These are phyloP conservation scores for Sula dactylatra DNA, from an alignment of 2,113 vertebrate genomes.

Conservation along the genomic window DNA sequence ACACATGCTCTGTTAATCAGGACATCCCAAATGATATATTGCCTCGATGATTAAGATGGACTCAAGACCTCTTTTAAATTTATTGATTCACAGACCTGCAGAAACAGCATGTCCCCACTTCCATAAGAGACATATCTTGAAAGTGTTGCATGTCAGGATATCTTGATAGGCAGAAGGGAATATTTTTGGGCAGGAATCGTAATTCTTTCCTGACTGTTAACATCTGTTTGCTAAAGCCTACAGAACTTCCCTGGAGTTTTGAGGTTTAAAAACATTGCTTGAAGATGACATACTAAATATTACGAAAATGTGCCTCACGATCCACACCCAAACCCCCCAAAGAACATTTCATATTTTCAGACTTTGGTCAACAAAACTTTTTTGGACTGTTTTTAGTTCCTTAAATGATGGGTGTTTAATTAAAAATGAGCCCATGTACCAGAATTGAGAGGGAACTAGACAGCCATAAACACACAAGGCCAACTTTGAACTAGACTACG, in stretches of 20 bases:
- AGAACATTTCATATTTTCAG: conserved; percentile 78
- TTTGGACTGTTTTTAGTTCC: conserved; percentile 59
- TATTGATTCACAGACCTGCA: not conserved
- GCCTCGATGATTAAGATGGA: not conserved
- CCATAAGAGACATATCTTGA: not conserved
- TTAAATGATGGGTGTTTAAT: conserved; percentile 62
- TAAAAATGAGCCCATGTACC: conserved; percentile 62
- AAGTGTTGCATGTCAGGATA: conserved; percentile 3
- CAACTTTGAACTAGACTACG: conserved; percentile 52
- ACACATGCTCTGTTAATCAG: not conserved
- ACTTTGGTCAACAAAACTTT: conserved; percentile 67
- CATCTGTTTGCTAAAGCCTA: conserved; percentile 78
- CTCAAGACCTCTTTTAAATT: not conserved
- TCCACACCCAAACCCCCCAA: conserved; percentile 75
- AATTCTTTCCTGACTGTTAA: conserved; percentile 73
- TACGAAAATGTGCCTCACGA: conserved; percentile 70
- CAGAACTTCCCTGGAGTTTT: conserved; percentile 72
- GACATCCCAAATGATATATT: not conserved
- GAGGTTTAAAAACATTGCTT: conserved; percentile 79
- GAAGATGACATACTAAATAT: conserved; percentile 76
- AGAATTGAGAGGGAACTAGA: conserved; percentile 54
- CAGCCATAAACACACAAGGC: conserved; percentile 50
- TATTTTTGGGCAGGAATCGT: conserved; percentile 67
- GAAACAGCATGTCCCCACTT: not conserved
- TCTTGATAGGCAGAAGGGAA: conserved; percentile 69